A percentile compares a stretch with the other conserved stretches of the same genome.
These are phyloP conservation scores for Macrophya annulata DNA, from an alignment of 2,888 invertebrate genomes.

Conservation along the genomic window DNA sequence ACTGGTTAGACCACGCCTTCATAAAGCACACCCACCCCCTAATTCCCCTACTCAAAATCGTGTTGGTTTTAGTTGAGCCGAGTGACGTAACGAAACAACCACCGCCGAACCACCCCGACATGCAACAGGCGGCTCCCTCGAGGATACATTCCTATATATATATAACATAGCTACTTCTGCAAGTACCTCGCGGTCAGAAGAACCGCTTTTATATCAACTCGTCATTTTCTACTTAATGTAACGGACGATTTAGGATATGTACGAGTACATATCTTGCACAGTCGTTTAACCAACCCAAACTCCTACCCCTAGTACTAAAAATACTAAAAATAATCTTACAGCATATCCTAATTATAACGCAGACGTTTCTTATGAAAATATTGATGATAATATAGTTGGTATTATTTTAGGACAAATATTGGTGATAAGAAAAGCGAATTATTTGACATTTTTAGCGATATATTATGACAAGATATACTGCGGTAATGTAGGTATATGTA, in stretches of 20 bases:
- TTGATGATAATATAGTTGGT: not conserved
- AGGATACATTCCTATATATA: conserved; percentile 42
- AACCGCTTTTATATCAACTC: conserved; percentile 5
- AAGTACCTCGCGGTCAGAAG: not conserved
- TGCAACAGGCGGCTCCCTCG: conserved; percentile 77
- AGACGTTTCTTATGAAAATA: not conserved
- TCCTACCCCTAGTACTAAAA: not conserved
- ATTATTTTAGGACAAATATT: not conserved
- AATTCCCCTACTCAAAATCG: conserved; percentile 64
- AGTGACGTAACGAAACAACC: conserved; percentile 71
- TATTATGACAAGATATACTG: not conserved
- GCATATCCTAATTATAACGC: too few species aligned
- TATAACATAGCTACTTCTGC: not conserved
- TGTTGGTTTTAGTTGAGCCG: conserved; percentile 60
- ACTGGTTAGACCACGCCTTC: conserved; percentile 73
- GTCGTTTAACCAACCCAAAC: not conserved
- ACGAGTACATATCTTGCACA: not conserved
- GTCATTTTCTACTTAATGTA: not conserved
- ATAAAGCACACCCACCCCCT: conserved; percentile 74
- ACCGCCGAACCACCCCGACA: conserved; percentile 64
- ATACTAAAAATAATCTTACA: too few species aligned
- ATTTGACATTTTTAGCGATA: not conserved
- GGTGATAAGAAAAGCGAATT: not conserved
- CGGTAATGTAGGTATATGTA: not conserved
- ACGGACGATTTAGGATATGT: not conserved